Percentiles rank a stretch among this genome's conserved stretches.
Conservation (phyloP, 2,113 vertebrate species). For the Anser brachyrhynchus region DNA sequence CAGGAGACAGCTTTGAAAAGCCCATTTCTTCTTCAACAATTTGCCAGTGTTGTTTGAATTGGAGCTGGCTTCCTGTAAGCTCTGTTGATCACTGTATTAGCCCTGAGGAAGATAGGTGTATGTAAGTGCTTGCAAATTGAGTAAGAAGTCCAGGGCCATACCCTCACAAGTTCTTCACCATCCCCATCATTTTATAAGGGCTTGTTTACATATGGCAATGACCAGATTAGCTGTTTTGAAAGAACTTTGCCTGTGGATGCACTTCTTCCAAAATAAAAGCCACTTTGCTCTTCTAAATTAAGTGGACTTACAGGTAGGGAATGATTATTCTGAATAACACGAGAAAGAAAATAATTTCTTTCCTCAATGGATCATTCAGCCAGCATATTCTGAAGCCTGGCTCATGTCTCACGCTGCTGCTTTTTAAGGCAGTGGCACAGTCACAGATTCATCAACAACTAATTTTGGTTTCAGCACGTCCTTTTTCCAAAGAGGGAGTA, state of each 20-base stretch:
- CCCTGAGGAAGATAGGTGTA: conserved; percentile 8
- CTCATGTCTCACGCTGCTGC: not conserved
- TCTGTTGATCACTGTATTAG: conserved; percentile 11
- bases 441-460: not conserved
- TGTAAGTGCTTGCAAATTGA: conserved; percentile 32
- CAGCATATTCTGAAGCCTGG: not conserved
- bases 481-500: not conserved
- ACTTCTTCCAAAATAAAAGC: conserved; percentile 48
- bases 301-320: not conserved
- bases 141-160: conserved; percentile 11
- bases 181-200: conserved; percentile 5
- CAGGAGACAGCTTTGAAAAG: not conserved
- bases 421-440: not conserved
- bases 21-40: conserved; percentile 26
- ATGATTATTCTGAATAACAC: not conserved
- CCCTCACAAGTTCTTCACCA: not conserved
- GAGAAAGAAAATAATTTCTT: not conserved
- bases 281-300: not conserved
- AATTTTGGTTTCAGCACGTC: not conserved
- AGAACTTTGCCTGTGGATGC: conserved; percentile 19
- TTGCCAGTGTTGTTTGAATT: not conserved
- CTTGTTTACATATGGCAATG: conserved; percentile 31
- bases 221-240: conserved; percentile 43
- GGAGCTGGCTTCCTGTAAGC: not conserved
- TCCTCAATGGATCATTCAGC: not conserved